A percentile compares a stretch with the other conserved stretches of the same genome.
Conservation (phyloP, 2,113 vertebrate species). For the Myrmecobius fasciatus region DNA sequence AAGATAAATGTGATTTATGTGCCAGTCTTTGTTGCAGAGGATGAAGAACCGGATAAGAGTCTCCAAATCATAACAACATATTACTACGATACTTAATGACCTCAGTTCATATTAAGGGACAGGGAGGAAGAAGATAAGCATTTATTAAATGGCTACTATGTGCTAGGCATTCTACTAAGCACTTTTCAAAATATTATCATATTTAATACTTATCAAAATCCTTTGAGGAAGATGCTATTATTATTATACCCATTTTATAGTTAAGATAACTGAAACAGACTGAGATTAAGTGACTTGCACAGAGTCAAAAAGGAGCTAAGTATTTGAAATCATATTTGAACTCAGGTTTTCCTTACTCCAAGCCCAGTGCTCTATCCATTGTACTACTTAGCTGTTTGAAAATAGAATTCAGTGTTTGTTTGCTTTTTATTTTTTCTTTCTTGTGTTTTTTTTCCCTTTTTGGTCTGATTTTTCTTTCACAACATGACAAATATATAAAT, state of each 20-base stretch:
- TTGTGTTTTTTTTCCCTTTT: too few species aligned
- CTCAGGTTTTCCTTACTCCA: background rate
- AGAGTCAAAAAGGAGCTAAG: background rate
- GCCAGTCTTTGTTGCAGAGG: background rate
- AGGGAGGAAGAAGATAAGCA: background rate
- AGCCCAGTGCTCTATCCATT: background rate
- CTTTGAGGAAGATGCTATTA: background rate
- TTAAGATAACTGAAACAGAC: background rate
- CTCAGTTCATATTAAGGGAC: background rate
- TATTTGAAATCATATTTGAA: background rate
- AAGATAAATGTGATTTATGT: background rate
- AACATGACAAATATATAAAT: too few species aligned
- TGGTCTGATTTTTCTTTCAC: too few species aligned
- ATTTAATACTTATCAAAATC: background rate
- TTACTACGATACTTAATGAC: background rate
- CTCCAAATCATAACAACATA: background rate
- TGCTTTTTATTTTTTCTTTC: too few species aligned
- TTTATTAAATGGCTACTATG: background rate
- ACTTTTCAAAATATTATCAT: background rate
- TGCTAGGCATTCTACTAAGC: too few species aligned
- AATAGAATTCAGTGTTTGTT: background rate
- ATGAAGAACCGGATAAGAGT: background rate
- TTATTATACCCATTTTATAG: background rate
- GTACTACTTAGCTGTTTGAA: background rate
- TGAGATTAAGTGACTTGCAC: background rate